Conservation (phyloP, 2,888 invertebrate genomes). For the Apocheima hispidaria region DNA sequence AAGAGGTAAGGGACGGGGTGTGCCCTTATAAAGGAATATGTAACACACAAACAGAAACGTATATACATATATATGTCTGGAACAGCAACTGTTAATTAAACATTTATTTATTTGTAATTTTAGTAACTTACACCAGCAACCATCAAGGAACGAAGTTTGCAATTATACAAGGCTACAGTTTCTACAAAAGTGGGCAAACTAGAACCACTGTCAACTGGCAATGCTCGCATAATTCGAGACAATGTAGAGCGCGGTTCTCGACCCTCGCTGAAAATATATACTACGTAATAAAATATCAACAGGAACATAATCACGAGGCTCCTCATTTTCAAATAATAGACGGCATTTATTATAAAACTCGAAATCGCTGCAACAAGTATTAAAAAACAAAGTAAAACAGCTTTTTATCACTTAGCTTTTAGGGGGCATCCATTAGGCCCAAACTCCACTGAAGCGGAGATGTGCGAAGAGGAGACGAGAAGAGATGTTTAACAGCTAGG, state of each 20-base stretch:
- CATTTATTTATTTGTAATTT: background rate
- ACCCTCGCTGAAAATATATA: background rate
- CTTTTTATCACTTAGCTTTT: no score
- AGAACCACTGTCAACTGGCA: background rate
- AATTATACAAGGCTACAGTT: background rate
- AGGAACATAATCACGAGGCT: background rate
- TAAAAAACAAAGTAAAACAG: background rate
- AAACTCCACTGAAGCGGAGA: no score
- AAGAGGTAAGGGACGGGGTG: no score
- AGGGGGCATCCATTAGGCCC: no score
- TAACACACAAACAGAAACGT: no score
- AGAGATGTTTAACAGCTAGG: no score
- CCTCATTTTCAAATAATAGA: conserved; percentile 4
- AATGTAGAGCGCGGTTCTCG: background rate
- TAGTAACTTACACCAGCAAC: background rate
- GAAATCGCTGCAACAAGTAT: background rate
- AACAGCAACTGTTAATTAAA: background rate
- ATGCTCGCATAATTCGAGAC: background rate
- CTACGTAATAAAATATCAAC: background rate
- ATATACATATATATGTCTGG: no score
- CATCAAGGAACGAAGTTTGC: background rate
- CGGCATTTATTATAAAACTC: background rate
- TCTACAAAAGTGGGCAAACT: background rate
- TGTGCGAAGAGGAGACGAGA: no score
- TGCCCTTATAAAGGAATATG: no score